Evolutionary conservation across 2,888 invertebrate species (phyloP).

Genomic region (Pseudeuparius sepicola): DNA sequence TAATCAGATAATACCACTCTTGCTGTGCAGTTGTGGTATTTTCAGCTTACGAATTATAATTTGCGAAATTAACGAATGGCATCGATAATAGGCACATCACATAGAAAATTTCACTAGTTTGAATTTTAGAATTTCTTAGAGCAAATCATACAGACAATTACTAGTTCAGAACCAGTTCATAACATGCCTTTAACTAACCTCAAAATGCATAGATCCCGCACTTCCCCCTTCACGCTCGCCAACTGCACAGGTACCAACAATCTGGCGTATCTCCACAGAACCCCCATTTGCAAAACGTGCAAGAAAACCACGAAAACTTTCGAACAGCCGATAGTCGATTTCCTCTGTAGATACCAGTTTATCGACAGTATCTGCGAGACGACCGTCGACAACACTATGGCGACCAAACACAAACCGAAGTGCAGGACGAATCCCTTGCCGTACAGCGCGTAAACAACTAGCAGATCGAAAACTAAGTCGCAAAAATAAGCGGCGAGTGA

Average conservation of each 20-base stretch:
- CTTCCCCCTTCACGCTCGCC: constrained; percentile 74
- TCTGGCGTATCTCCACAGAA: constrained; percentile 74
- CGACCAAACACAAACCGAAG: constrained; percentile 57
- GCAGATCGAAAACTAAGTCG: constrained; percentile 81
- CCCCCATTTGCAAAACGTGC: constrained; percentile 60
- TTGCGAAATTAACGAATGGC: too few species aligned
- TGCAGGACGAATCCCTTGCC: constrained; percentile 54
- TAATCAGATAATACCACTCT: too few species aligned
- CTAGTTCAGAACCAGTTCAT: too few species aligned
- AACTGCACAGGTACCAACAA: constrained; percentile 76
- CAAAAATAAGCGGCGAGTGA: constrained; percentile 84
- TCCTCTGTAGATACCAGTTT: constrained; percentile 46
- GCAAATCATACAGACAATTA: too few species aligned
- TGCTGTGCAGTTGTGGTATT: too few species aligned
- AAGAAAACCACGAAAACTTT: constrained; percentile 46
- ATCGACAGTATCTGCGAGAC: constrained; percentile 68
- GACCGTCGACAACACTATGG: constrained; percentile 62
- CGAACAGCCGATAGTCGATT: constrained; percentile 39
- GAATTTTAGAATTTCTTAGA: too few species aligned
- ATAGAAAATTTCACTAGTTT: too few species aligned
- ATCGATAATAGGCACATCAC: too few species aligned
- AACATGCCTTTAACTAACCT: too few species aligned
- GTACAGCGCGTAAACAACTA: constrained; percentile 75
- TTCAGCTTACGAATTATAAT: too few species aligned
- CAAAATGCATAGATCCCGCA: constrained; percentile 62